Percentiles rank a stretch among this genome's conserved stretches.
phyloP scores from a whole-genome alignment of 2,888 invertebrate genomes.

The Chrysodeixis includens region DNA sequence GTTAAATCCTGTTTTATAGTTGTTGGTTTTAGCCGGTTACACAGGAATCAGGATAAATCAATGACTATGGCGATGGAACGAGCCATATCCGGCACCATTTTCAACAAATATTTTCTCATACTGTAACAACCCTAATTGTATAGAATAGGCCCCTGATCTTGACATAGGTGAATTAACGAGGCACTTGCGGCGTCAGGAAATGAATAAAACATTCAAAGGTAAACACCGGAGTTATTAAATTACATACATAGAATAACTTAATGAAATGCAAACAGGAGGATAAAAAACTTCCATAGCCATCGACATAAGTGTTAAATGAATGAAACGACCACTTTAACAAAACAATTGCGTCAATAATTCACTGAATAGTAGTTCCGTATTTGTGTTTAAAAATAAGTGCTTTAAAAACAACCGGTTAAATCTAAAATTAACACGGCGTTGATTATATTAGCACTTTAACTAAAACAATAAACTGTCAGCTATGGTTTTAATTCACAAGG shows the following conservation, averaged over 20 bases:
- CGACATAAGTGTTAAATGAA: conserved; percentile 18
- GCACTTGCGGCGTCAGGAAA: background rate
- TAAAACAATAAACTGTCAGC: conserved; percentile 9
- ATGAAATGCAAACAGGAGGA: background rate
- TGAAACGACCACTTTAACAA: conserved; percentile 9
- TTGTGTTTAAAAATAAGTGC: conserved; percentile 25
- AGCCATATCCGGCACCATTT: background rate
- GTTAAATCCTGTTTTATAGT: background rate
- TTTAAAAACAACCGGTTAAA: conserved; percentile 7
- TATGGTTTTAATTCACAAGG: background rate
- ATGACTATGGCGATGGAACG: background rate
- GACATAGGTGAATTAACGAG: background rate
- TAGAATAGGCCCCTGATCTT: background rate
- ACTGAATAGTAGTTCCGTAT: conserved; percentile 36
- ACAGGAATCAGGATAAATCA: background rate
- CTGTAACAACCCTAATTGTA: too few relatives aligned
- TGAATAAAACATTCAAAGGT: too few relatives aligned
- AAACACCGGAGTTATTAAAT: background rate
- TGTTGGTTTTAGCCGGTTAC: background rate
- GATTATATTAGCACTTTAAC: conserved; percentile 28
- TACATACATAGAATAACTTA: background rate
- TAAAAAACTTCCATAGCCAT: background rate
- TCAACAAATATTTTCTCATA: too few relatives aligned
- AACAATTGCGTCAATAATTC: conserved; percentile 29
- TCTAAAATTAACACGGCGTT: conserved; percentile 25